Conservation (phyloP, 2,888 invertebrate genomes). For the Trachelus stipa region DNA sequence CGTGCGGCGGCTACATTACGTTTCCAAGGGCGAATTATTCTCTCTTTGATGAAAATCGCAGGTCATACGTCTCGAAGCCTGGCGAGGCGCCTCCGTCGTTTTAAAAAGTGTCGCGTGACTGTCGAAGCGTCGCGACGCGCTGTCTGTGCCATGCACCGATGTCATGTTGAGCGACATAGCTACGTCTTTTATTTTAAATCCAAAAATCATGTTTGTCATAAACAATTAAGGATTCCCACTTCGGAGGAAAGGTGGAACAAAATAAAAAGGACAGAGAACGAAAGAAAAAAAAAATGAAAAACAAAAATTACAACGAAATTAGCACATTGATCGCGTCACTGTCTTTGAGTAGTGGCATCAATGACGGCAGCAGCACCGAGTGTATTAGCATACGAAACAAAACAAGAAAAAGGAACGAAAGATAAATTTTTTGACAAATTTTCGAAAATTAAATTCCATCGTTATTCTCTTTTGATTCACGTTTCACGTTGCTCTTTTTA, state of each 20-base stretch:
- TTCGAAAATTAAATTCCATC: neutral
- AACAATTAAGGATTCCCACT: neutral
- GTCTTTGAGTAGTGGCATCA: neutral
- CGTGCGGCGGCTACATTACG: neutral
- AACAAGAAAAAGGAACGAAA: neutral
- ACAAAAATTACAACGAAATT: neutral
- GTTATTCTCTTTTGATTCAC: neutral
- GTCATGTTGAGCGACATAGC: neutral
- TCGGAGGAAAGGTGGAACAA: neutral
- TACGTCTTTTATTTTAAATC: neutral
- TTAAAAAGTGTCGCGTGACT: neutral
- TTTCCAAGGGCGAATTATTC: neutral
- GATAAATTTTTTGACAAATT: neutral
- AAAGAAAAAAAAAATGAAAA: neutral
- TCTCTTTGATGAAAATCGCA: neutral
- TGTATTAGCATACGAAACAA: neutral
- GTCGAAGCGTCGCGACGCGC: neutral
- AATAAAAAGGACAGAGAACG: neutral
- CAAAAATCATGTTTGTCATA: neutral
- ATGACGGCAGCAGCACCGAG: neutral
- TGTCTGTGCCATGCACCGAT: neutral
- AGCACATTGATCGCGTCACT: neutral
- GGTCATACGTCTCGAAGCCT: neutral
- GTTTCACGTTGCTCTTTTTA: neutral
- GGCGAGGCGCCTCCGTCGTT: neutral